A percentile compares a stretch with the other conserved stretches of the same genome.
Conservation (phyloP, 2,888 invertebrate genomes). For the Syritta pipiens region DNA sequence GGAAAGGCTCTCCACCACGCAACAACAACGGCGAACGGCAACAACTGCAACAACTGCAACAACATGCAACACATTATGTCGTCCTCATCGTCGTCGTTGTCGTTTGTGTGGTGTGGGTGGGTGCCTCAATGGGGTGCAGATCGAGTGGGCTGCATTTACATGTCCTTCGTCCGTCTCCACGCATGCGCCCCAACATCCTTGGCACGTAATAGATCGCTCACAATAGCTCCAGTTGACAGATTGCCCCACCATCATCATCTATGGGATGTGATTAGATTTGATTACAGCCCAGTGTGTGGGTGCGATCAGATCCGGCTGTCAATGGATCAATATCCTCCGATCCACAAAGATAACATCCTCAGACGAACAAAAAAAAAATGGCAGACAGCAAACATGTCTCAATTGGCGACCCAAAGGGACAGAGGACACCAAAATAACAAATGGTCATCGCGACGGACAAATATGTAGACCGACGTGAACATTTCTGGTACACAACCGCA, state of each 20-base stretch:
- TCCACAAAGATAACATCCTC: conserved; percentile 44
- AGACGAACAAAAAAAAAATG: conserved; percentile 20
- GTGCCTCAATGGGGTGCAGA: conserved; percentile 38
- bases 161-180: conserved; percentile 42
- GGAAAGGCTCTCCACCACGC: too few species aligned
- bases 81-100: background rate
- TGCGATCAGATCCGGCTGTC: conserved; percentile 26
- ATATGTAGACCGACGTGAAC: conserved; percentile 38
- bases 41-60: conserved; percentile 2
- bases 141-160: conserved; percentile 64
- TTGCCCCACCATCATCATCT: conserved; percentile 61
- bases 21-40: conserved; percentile 1
- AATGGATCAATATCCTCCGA: conserved; percentile 18
- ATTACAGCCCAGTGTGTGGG: conserved; percentile 48
- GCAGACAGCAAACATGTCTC: conserved; percentile 44
- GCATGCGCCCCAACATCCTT: conserved; percentile 54
- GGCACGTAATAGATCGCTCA: conserved; percentile 69
- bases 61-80: conserved; percentile 48
- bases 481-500: conserved; percentile 39
- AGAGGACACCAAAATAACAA: conserved; percentile 43
- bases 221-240: conserved; percentile 62
- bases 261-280: conserved; percentile 58
- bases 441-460: conserved; percentile 28
- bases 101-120: conserved; percentile 52
- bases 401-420: conserved; percentile 32